phyloP scores from a whole-genome alignment of 2,113 vertebrate species.

The Motacilla alba region DNA sequence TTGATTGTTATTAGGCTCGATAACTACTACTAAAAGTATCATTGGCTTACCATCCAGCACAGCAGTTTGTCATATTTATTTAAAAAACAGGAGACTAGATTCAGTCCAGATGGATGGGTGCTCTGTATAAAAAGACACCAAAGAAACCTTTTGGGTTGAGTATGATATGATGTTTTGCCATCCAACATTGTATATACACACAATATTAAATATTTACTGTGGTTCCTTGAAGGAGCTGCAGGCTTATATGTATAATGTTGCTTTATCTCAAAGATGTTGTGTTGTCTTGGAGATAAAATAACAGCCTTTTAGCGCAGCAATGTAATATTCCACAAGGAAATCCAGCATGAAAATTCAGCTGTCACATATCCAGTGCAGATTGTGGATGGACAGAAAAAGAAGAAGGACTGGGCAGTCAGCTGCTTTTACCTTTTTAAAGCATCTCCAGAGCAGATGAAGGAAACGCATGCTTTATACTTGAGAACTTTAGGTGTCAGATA shows the following conservation, averaged over 20 bases:
- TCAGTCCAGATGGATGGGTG: background rate
- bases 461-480: background rate
- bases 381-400: background rate
- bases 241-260: too few species aligned
- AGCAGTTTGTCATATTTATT: background rate
- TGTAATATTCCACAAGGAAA: background rate
- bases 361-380: background rate
- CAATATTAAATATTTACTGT: rapidly evolving
- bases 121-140: background rate
- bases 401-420: background rate
- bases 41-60: background rate
- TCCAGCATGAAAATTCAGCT: background rate
- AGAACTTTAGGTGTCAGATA: background rate
- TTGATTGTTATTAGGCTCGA: background rate
- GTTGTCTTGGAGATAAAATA: background rate
- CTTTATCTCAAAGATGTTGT: background rate
- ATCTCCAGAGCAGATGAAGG: background rate
- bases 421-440: background rate
- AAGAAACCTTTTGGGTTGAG: background rate
- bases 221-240: background rate
- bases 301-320: background rate
- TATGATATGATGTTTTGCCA: background rate
- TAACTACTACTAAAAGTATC: background rate
- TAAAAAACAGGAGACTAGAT: background rate
- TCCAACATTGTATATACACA: rapidly evolving